Base-by-base conservation (phyloP, 2,888 invertebrate species). In the Lithophane leautieri region DNA sequence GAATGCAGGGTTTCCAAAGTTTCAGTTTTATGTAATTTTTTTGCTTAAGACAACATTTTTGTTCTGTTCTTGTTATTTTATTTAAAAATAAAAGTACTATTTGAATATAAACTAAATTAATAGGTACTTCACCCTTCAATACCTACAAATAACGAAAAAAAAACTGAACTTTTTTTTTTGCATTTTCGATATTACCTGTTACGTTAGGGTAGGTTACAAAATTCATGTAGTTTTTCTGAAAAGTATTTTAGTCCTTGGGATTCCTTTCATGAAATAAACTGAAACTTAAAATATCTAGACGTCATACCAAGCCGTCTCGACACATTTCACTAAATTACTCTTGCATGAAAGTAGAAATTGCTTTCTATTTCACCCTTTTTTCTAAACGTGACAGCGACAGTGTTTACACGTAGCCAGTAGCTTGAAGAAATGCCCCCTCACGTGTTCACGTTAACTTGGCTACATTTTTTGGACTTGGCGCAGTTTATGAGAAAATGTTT, bases 351-450 rank as follows among this genome's bases (percentile, higher is more conserved):
- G 87, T 91, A 87, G 91, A 90, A 94, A 95, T 94, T 92, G 92
- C 92, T 94, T 92, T 91, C 91, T 93, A 88, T 89, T 88, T 83
- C 82, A 87, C 89, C 91, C 89, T 92, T 94, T 94, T 90, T 91
- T 90, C 88, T 80, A 80, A 89, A 92, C 90, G 92, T 92, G 95
- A 94, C 94, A 93, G 90, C 88, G 90, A 89, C 93, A 92, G 89
- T 94, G 93, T 94, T 93, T 94, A 93, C 94, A 92, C 93, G 92
- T 90, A 91, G 90, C 90, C 82, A 79, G 78, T 89, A 84, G 89
- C 89, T 91, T 92, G 91, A 93, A 94, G 94, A 94, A 94, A 95
- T 93, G 91, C 92, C 93, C 92, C 89, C 89, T 89, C 89, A 90
- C 91, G 92, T 93, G 92, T 93, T 91, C 89, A 92, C 92, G 92